Evolutionary conservation across 2,888 invertebrate species (phyloP), one percentile per base, ranked within the genome.

Genomic region (Apamea anceps): DNA sequence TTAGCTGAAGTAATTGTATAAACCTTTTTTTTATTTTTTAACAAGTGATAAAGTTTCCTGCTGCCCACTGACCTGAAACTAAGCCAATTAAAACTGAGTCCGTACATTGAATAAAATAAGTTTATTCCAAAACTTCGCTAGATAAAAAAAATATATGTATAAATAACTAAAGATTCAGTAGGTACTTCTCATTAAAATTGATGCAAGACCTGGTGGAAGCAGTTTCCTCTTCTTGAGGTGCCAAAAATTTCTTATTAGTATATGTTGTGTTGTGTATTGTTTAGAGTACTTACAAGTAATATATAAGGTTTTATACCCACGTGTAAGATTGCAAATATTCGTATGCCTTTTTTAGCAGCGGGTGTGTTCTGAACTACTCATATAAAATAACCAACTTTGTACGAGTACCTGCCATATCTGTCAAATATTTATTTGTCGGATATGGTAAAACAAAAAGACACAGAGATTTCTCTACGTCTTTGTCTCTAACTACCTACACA

Each of bases 61-160:
- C 32, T 45, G 21, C 12, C 32, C 62, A 68, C 25, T 79, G 60
- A 65, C 42, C 67, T 60, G 18, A n/a, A 75, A 82, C 72, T 70
- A 62, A 79, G 10, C 51, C 79, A 82, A 80, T 80, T 75, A 75
- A 73, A 82, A 79, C 75, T 45, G 48, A 57, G 25, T 68, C 42
- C 0, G 25, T 54, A 57, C 32, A 82, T 28, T 71, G n/a, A 37
- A 72, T 63, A 54, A 60, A 60, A 60, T 54, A 45, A 68, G 3
- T 54, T 21, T 18, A 28, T 12, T 28, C 15, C 5, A 8, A 21
- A 32, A 65, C 37, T 18, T 48, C 4, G 8, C 51, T 48, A 12
- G 25, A 28, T 48, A 65, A 77, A 57, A 18, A 77, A 57, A 18
- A 77, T 28, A 0, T 45, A 45, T 10, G 48, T 48, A 48, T 4